Percentiles rank a stretch among this genome's conserved stretches.
phyloP scores from a whole-genome alignment of 1,140 invertebrate genomes.

The Maniola jurtina region DNA sequence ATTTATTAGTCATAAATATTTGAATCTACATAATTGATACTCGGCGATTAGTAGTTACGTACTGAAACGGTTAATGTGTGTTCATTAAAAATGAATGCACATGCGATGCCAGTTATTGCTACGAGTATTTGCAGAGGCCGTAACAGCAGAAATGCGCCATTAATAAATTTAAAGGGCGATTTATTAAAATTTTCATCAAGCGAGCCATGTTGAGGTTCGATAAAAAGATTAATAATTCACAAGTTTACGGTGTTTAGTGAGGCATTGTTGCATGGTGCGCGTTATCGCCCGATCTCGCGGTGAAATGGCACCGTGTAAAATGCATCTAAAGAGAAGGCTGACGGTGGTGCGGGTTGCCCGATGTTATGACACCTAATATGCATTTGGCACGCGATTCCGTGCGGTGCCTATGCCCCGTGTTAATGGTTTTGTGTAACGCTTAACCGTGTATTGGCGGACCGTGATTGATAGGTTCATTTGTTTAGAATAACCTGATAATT shows the following conservation, averaged over 20 bases:
- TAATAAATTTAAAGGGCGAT: slow-evolving; percentile 62
- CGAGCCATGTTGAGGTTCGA: slow-evolving; percentile 60
- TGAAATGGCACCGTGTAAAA: slow-evolving; percentile 62
- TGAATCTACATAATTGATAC: not conserved
- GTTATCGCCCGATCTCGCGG: slow-evolving; percentile 63
- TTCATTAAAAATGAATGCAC: slow-evolving; percentile 14
- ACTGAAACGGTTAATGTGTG: slow-evolving; percentile 1
- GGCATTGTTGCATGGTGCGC: slow-evolving; percentile 64
- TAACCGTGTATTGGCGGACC: slow-evolving; percentile 37
- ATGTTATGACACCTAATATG: slow-evolving; percentile 75
- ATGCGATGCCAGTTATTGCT: slow-evolving; percentile 17
- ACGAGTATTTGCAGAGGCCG: slow-evolving; percentile 24
- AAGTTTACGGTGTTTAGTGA: slow-evolving; percentile 73
- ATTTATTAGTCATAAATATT: not conserved
- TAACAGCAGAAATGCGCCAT: slow-evolving; percentile 36
- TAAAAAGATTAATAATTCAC: slow-evolving; percentile 77
- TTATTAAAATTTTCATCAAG: slow-evolving; percentile 74
- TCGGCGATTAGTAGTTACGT: not conserved
- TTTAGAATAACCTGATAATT: slow-evolving; percentile 13
- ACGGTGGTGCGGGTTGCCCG: slow-evolving; percentile 32
- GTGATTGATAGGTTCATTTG: slow-evolving; percentile 44
- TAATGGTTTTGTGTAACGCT: slow-evolving; percentile 49
- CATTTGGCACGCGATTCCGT: slow-evolving; percentile 63
- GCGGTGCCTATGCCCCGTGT: slow-evolving; percentile 43
- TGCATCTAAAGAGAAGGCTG: slow-evolving; percentile 59